phyloP scores from a whole-genome alignment of 2,888 invertebrate genomes.

The Miltochrista miniata region DNA sequence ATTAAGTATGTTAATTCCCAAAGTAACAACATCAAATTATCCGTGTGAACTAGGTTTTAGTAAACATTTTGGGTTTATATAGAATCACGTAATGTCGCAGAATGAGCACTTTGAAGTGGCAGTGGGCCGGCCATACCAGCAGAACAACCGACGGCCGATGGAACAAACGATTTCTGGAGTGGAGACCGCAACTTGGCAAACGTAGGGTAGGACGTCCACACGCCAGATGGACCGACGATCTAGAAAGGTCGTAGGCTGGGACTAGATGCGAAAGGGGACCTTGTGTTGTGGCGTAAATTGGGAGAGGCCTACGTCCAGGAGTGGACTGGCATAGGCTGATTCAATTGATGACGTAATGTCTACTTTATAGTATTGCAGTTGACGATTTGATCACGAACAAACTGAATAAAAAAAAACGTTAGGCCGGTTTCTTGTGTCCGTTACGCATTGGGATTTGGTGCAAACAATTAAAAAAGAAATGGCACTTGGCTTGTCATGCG shows the following conservation, averaged over 20 bases:
- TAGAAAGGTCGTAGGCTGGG: too few species aligned
- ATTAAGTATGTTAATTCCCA: slow-evolving; percentile 37
- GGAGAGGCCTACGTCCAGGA: too few species aligned
- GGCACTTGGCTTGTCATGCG: not conserved
- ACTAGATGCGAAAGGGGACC: too few species aligned
- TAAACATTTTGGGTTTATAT: slow-evolving; percentile 33
- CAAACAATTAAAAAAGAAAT: not conserved
- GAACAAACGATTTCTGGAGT: too few species aligned
- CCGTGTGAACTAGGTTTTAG: slow-evolving; percentile 42
- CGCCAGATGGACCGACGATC: too few species aligned
- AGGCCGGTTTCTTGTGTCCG: slow-evolving; percentile 5
- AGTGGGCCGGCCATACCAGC: too few species aligned
- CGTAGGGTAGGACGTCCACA: too few species aligned
- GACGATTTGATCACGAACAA: slow-evolving; percentile 40
- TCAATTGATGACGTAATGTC: slow-evolving; percentile 46
- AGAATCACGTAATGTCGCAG: slow-evolving; percentile 43
- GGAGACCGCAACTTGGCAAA: too few species aligned
- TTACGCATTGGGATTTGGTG: slow-evolving; percentile 3
- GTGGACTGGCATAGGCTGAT: too few species aligned
- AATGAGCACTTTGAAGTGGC: too few species aligned
- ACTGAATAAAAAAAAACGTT: slow-evolving; percentile 24
- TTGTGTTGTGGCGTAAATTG: too few species aligned
- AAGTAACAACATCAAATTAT: slow-evolving; percentile 34
- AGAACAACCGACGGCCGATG: too few species aligned
- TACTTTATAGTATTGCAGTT: slow-evolving; percentile 29